Conservation (phyloP, 2,888 invertebrate species). For the Linnaemya tessellans region DNA sequence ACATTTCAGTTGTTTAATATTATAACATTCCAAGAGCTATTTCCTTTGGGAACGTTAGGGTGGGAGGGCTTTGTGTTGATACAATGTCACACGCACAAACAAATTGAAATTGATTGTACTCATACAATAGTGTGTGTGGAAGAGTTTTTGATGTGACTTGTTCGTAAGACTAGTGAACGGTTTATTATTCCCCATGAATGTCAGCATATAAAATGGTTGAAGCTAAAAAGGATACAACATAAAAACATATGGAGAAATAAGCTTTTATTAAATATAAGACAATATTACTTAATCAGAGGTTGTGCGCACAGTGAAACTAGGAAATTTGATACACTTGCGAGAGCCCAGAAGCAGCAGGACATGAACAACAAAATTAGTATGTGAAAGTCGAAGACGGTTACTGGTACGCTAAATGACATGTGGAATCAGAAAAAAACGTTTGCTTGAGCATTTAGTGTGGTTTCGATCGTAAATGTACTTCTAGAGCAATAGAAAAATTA, state of each 20-base stretch:
- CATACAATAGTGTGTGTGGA: not conserved
- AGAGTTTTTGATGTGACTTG: conserved; percentile 11
- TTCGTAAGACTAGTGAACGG: conserved; percentile 23
- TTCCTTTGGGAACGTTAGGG: conserved; percentile 26
- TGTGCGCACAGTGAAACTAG: not conserved
- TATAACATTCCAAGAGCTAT: conserved; percentile 2
- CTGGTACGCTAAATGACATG: too few species aligned
- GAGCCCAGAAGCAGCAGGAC: not conserved
- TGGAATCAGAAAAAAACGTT: too few species aligned
- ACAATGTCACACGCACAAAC: not conserved
- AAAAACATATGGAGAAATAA: not conserved
- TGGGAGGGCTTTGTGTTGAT: not conserved
- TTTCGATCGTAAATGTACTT: too few species aligned
- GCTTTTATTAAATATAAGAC: not conserved
- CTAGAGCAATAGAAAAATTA: too few species aligned
- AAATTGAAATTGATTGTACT: not conserved
- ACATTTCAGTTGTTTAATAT: conserved; percentile 19
- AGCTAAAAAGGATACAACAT: not conserved
- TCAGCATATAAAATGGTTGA: not conserved
- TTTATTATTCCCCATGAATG: not conserved
- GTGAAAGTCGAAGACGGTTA: too few species aligned
- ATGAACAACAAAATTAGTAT: not conserved
- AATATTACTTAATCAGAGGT: not conserved
- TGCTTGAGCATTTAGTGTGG: too few species aligned
- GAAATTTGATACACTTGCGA: not conserved